These are phyloP conservation scores for Lethrus apterus DNA, from an alignment of 1,140 invertebrate species.

Conservation along the genomic window DNA sequence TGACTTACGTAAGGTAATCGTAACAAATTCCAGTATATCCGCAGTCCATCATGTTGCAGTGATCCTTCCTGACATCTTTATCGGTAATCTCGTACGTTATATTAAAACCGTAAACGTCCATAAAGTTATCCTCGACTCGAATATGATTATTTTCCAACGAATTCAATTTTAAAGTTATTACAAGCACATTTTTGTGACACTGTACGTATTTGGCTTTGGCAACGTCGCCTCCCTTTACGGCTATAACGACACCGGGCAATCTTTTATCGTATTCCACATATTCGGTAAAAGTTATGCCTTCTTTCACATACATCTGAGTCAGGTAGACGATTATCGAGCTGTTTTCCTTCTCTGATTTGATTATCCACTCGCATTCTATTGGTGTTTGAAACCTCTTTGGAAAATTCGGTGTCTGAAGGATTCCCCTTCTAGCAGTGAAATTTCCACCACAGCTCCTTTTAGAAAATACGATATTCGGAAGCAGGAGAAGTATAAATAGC, in stretches of 20 bases:
- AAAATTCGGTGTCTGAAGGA: conserved; percentile 76
- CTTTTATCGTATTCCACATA: conserved; percentile 71
- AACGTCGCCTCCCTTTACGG: conserved; percentile 62
- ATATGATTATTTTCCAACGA: conserved; percentile 75
- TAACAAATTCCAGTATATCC: conserved; percentile 77
- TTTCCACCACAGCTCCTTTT: conserved; percentile 52
- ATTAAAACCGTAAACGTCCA: conserved; percentile 87
- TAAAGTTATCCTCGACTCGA: conserved; percentile 66
- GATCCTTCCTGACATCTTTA: conserved; percentile 46
- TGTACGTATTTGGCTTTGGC: conserved; percentile 59
- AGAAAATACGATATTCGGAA: neutral
- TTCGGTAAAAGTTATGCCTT: conserved; percentile 68
- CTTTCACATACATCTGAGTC: conserved; percentile 78
- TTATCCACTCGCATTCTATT: conserved; percentile 77
- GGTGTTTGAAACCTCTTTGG: conserved; percentile 61
- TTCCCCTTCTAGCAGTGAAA: conserved; percentile 53
- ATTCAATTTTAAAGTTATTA: conserved; percentile 66
- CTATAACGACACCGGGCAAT: conserved; percentile 50
- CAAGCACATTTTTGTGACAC: conserved; percentile 65
- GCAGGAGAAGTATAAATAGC: too few relatives aligned
- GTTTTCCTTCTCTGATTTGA: conserved; percentile 60
- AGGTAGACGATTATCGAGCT: conserved; percentile 75
- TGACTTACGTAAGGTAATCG: conserved; percentile 37
- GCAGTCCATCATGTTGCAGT: conserved; percentile 73
- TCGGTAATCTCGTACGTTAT: conserved; percentile 77